These are phyloP conservation scores for Laticauda colubrina DNA, from an alignment of 2,113 vertebrate species.

Conservation along the genomic window DNA sequence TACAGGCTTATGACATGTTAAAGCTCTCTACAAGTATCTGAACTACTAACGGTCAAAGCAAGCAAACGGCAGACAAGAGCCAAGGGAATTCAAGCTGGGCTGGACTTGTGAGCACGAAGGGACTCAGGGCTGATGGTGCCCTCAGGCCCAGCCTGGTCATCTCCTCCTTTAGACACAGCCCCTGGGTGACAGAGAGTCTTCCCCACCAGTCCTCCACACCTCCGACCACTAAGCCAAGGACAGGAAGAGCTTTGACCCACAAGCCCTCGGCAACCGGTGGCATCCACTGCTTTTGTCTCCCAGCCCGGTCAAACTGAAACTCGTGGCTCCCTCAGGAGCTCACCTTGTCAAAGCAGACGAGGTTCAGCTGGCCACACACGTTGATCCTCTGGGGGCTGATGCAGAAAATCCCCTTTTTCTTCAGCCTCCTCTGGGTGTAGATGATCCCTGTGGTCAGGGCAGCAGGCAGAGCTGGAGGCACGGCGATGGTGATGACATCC, in stretches of 20 bases:
- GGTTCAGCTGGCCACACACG: conserved; percentile 76
- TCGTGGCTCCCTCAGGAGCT: not conserved
- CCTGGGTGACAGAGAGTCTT: not conserved
- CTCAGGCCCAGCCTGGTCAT: not conserved
- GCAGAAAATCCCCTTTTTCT: conserved; percentile 77
- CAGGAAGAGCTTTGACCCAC: not conserved
- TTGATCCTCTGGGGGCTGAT: conserved; percentile 81
- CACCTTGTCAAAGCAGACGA: conserved; percentile 83
- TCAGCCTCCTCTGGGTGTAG: conserved; percentile 74
- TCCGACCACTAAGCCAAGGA: not conserved
- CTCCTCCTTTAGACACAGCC: not conserved
- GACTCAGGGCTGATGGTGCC: not conserved
- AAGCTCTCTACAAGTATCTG: not conserved
- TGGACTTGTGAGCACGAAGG: not conserved
- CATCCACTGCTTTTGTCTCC: not conserved
- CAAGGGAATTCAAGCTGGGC: not conserved
- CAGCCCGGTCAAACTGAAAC: not conserved
- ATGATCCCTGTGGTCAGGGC: conserved; percentile 78
- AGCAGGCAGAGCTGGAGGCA: conserved; percentile 77
- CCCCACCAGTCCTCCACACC: not conserved
- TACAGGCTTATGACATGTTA: not conserved
- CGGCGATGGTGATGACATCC: conserved; percentile 77
- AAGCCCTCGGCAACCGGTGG: not conserved
- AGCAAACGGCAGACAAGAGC: not conserved
- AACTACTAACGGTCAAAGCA: not conserved